Conservation (phyloP, 1,140 invertebrate species). For the Cydia strobilella region DNA sequence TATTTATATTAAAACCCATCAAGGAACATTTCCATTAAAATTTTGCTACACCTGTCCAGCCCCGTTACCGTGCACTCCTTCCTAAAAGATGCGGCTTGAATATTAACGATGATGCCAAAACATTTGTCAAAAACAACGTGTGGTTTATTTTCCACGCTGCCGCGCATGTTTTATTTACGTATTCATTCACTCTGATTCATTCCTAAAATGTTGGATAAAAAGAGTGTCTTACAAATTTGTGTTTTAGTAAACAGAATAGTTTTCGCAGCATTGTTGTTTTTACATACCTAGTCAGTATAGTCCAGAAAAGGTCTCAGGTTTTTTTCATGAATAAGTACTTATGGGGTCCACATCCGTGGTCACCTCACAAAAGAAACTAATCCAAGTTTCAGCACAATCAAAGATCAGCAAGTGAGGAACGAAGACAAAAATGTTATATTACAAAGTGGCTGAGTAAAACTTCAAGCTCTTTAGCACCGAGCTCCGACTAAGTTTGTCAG, state of each 20-base stretch:
- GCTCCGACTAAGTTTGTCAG: constrained; percentile 4
- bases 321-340: no score
- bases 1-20: no score
- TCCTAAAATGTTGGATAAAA: no score
- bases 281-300: no score
- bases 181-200: background rate
- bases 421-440: no score
- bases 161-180: background rate
- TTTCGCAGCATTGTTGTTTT: no score
- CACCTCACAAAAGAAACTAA: no score
- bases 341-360: no score
- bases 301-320: no score
- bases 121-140: constrained; percentile 4
- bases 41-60: background rate
- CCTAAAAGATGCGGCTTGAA: background rate
- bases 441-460: background rate
- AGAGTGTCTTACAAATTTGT: no score
- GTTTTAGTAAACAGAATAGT: no score
- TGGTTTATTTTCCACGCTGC: background rate
- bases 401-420: background rate
- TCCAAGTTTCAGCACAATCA: no score
- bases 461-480: background rate
- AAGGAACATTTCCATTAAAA: background rate
- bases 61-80: background rate
- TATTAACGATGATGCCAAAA: constrained; percentile 5